Conservation (phyloP, 2,797 vertebrate genomes). For the Tadarida brasiliensis region DNA sequence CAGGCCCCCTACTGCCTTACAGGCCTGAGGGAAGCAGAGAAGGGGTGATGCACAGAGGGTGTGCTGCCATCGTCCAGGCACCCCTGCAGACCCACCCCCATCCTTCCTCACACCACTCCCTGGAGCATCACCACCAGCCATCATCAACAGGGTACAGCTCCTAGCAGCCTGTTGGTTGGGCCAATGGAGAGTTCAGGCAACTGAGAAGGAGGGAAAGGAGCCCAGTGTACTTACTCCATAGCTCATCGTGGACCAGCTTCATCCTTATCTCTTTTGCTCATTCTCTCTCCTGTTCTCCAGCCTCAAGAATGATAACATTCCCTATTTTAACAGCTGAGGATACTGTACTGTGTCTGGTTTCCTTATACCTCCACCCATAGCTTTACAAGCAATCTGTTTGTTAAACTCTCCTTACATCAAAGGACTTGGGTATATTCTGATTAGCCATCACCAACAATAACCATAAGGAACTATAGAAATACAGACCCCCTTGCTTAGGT, state of each 20-base stretch:
- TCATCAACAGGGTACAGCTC: rapidly evolving
- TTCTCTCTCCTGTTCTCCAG: neutral
- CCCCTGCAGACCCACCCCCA: rapidly evolving
- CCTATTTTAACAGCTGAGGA: neutral
- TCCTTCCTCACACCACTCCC: neutral
- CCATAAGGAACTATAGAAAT: neutral
- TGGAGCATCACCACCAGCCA: neutral
- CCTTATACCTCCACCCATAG: neutral
- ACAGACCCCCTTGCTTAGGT: neutral
- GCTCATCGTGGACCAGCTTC: neutral
- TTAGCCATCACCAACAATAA: neutral
- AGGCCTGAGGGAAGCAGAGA: too few relatives aligned
- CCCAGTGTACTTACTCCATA: neutral
- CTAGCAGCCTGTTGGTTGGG: neutral
- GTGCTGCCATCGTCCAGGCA: too few relatives aligned
- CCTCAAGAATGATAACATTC: neutral
- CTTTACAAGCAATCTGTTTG: neutral
- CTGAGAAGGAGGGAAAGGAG: neutral
- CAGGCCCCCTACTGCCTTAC: rapidly evolving
- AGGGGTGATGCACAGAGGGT: neutral
- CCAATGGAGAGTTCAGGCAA: neutral
- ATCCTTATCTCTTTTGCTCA: neutral
- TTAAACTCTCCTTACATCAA: neutral
- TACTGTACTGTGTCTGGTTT: neutral
- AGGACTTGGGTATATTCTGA: neutral